phyloP scores from a whole-genome alignment of 2,113 vertebrate species.

The Hippocampus guttulatus region DNA sequence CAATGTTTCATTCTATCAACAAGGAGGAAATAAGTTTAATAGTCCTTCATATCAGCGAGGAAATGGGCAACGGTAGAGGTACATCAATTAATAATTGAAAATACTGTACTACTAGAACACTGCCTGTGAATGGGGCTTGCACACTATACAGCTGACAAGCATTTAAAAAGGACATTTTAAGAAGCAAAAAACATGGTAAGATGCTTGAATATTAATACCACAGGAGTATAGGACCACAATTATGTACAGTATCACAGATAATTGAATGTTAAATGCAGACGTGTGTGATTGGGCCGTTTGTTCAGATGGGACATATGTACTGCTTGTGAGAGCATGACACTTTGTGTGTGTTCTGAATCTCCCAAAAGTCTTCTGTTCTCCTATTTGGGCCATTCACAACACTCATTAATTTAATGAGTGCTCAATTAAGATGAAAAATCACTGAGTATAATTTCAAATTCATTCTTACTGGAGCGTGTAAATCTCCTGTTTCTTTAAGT shows the following conservation, averaged over 20 bases:
- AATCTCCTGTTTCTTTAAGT: constrained; percentile 62
- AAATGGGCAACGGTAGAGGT: constrained; percentile 71
- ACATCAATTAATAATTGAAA: constrained; percentile 71
- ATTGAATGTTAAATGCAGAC: not conserved
- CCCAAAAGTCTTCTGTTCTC: constrained; percentile 17
- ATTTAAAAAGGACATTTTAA: not conserved
- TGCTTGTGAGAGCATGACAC: constrained; percentile 18
- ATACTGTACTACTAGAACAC: constrained; percentile 54
- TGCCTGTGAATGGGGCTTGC: not conserved
- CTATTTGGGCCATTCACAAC: constrained; percentile 50
- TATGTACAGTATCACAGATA: not conserved
- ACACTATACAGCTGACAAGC: not conserved
- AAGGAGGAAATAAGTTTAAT: constrained; percentile 78
- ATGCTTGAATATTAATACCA: not conserved
- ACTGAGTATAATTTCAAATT: constrained; percentile 57
- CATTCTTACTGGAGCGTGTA: constrained; percentile 59
- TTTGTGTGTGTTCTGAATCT: constrained; percentile 31
- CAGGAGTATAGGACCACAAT: not conserved
- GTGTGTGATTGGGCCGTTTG: not conserved
- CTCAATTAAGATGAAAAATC: constrained; percentile 57
- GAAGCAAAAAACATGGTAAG: not conserved
- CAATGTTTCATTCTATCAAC: constrained; percentile 77
- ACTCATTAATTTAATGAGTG: constrained; percentile 50
- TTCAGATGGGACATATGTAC: not conserved
- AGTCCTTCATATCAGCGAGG: constrained; percentile 71